A percentile compares a stretch with the other conserved stretches of the same genome.
phyloP scores from a whole-genome alignment of 2,888 invertebrate genomes.

The Trissolcus brochymenae region DNA sequence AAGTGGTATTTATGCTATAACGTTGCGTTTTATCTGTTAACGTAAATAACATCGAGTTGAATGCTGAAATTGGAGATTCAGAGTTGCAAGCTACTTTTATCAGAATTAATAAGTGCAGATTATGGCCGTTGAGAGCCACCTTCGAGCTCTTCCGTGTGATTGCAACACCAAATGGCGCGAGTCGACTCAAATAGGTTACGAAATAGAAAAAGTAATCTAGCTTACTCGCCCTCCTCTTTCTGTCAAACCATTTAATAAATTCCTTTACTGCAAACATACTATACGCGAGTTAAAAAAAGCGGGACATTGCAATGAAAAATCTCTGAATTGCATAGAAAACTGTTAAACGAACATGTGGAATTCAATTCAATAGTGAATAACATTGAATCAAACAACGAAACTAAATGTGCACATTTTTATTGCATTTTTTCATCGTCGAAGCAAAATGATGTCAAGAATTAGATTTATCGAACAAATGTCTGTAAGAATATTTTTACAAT shows the following conservation, averaged over 20 bases:
- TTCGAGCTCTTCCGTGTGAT: conserved; percentile 63
- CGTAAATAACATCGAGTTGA: conserved; percentile 2
- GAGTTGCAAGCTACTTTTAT: conserved; percentile 5
- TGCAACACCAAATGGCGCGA: conserved; percentile 62
- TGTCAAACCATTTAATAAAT: conserved; percentile 42
- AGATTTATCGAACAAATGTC: conserved; percentile 6
- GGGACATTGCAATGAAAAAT: conserved; percentile 36
- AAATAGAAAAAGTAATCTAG: conserved; percentile 72
- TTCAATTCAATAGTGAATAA: conserved; percentile 51
- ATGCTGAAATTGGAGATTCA: conserved; percentile 11
- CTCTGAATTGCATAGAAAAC: conserved; percentile 42
- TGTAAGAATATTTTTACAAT: neutral
- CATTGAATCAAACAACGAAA: conserved; percentile 19
- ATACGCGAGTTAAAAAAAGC: conserved; percentile 33
- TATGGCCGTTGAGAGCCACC: conserved; percentile 62
- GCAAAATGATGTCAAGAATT: conserved; percentile 17
- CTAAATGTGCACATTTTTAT: conserved; percentile 20
- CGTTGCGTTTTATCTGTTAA: conserved; percentile 8
- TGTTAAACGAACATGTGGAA: conserved; percentile 37
- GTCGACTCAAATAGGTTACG: conserved; percentile 65
- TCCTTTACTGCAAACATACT: conserved; percentile 48
- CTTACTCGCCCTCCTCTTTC: conserved; percentile 61
- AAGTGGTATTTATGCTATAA: neutral
- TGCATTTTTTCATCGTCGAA: conserved; percentile 11
- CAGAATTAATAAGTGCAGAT: conserved; percentile 30